Base-by-base conservation (phyloP, 2,888 invertebrate genomes). In the Germaria angustata region DNA sequence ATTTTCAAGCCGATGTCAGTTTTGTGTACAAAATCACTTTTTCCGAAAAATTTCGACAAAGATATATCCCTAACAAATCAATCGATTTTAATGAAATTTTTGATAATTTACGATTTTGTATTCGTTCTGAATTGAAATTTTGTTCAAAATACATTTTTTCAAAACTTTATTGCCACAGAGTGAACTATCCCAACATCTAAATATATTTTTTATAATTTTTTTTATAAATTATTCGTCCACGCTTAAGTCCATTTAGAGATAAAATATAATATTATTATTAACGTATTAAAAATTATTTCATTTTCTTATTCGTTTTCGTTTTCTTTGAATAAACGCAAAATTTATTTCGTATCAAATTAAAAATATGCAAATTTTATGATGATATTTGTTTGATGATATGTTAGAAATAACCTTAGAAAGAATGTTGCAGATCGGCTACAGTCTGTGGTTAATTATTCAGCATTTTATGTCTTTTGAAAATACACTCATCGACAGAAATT, bases 311-410 rank as follows among this genome's bases (percentile, higher is more conserved):
- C 28, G 28, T 9, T 22, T 51, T 51, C 51, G 11, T 51, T 51
- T 51, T 4, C 3, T 55, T 34, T 9, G 17, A 13, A 11, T 11
- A 20, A 28, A 53, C 20, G 11, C 7, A 15, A 68, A 53, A 53
- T 53, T n/a, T n/a, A n/a, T n/a, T n/a, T n/a, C n/a, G n/a, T n/a
- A n/a, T n/a, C n/a, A 6, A 28, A 28, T 6, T 44, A 11, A 36
- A 41, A 66, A 65, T 76, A 80, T 80, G 80, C 80, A 65, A 81
- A 81, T 81, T 57, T 39, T n/a, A 9, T 28, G 11, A 20, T 49
- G 22, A 49, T 57, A 20, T 39, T 28, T 24, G 46, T 46, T 51
- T 36, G 66, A 59, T 61, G 59, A 20, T 39, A 22, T 24, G 46
- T 46, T 51, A 44, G 66, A 59, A 68, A 65, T n/a, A 44, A 66